phyloP scores from a whole-genome alignment of 2,797 vertebrate genomes.

The Ctenochaetus hawaiiensis region DNA sequence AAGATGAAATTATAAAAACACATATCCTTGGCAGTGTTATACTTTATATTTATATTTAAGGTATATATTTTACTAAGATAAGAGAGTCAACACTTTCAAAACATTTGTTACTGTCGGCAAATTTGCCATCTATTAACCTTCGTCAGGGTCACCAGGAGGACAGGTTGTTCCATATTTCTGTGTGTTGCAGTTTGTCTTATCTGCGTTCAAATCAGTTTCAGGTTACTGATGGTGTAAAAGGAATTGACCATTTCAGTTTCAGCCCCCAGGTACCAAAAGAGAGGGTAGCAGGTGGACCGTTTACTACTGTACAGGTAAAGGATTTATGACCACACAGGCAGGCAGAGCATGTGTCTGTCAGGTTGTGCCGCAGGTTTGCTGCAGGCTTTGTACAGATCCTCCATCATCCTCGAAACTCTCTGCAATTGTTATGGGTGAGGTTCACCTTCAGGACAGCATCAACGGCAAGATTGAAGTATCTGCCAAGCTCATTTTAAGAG shows the following conservation, averaged over 20 bases:
- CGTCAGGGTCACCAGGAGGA: background rate
- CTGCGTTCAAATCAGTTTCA: background rate
- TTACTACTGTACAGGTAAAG: slow-evolving; percentile 12
- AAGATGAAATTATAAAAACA: background rate
- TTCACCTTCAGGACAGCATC: background rate
- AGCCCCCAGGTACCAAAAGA: background rate
- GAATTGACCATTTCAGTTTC: background rate
- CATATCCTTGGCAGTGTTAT: background rate
- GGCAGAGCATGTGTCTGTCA: background rate
- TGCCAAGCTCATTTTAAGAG: too few relatives aligned
- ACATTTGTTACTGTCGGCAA: too few relatives aligned
- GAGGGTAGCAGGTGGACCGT: background rate
- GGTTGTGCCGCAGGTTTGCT: slow-evolving; percentile 4
- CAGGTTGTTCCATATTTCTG: background rate
- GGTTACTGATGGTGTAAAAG: background rate
- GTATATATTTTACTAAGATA: too few relatives aligned
- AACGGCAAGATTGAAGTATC: background rate
- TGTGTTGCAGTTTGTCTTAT: background rate
- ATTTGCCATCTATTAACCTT: background rate
- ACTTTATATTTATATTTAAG: too few relatives aligned
- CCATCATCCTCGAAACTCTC: background rate
- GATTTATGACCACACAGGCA: slow-evolving; percentile 19
- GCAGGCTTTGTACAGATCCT: background rate
- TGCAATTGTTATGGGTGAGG: slow-evolving; percentile 2
- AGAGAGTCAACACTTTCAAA: too few relatives aligned